Conservation (phyloP, 2,113 vertebrate species). For the Clarias macrocephalus region DNA sequence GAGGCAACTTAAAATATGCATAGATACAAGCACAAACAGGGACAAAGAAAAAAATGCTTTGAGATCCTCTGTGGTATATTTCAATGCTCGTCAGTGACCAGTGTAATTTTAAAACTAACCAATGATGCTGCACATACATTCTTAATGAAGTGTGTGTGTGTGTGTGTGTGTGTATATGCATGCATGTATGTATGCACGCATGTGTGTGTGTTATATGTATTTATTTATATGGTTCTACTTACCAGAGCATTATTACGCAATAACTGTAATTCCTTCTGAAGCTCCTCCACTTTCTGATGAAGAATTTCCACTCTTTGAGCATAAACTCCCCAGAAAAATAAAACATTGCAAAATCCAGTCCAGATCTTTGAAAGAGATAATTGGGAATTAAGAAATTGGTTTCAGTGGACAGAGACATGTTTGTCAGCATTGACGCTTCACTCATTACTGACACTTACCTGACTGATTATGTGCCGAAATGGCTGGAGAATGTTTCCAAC, state of each 20-base stretch:
- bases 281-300: conserved; percentile 69
- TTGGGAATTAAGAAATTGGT: background rate
- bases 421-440: background rate
- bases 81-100: background rate
- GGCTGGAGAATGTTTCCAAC: conserved; percentile 36
- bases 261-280: conserved; percentile 73
- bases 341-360: conserved; percentile 57
- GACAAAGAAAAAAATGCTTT: background rate
- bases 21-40: background rate
- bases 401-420: too few relatives aligned
- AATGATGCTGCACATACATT: too few relatives aligned
- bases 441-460: conserved; percentile 33
- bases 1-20: background rate
- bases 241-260: conserved; percentile 74
- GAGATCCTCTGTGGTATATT: background rate
- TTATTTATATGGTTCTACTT: background rate
- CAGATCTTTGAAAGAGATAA: conserved; percentile 38
- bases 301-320: conserved; percentile 64
- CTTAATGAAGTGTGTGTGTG: too few relatives aligned
- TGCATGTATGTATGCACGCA: too few relatives aligned
- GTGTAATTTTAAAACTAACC: background rate
- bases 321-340: conserved; percentile 70
- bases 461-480: conserved; percentile 40
- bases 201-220: too few relatives aligned
- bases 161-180: too few relatives aligned